phyloP scores from a whole-genome alignment of 2,888 invertebrate genomes.

The Dendrolimus houi region DNA sequence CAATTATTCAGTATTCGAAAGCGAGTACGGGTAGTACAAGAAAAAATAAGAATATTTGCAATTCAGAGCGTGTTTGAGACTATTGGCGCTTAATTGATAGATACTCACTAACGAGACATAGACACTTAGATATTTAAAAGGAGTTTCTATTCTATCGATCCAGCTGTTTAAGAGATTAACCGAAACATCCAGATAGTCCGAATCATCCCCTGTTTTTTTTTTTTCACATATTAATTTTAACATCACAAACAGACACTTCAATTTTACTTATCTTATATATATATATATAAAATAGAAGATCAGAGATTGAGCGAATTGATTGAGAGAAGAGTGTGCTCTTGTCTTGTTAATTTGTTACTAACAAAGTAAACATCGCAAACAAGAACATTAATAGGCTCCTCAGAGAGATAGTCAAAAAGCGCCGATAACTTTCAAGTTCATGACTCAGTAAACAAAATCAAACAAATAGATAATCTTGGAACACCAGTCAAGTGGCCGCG shows the following conservation, averaged over 20 bases:
- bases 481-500: neutral
- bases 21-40: slow-evolving; percentile 26
- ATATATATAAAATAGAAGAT: too few species aligned
- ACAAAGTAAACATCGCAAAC: neutral
- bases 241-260: too few species aligned
- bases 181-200: too few species aligned
- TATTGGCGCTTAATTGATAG: slow-evolving; percentile 57
- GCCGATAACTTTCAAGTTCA: neutral
- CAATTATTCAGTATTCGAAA: slow-evolving; percentile 28
- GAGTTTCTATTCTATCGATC: too few species aligned
- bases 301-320: too few species aligned
- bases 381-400: slow-evolving; percentile 11
- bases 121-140: slow-evolving; percentile 12
- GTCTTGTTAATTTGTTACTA: neutral
- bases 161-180: too few species aligned
- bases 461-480: neutral
- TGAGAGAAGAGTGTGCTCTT: neutral
- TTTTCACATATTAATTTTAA: too few species aligned
- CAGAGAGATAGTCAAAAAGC: neutral
- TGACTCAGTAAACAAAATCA: neutral
- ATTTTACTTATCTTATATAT: too few species aligned
- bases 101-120: slow-evolving; percentile 16
- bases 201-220: too few species aligned
- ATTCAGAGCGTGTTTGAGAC: slow-evolving; percentile 51
- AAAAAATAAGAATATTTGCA: slow-evolving; percentile 53